Base-by-base conservation (phyloP, 1,140 invertebrate genomes). In the Orius insidiosus region DNA sequence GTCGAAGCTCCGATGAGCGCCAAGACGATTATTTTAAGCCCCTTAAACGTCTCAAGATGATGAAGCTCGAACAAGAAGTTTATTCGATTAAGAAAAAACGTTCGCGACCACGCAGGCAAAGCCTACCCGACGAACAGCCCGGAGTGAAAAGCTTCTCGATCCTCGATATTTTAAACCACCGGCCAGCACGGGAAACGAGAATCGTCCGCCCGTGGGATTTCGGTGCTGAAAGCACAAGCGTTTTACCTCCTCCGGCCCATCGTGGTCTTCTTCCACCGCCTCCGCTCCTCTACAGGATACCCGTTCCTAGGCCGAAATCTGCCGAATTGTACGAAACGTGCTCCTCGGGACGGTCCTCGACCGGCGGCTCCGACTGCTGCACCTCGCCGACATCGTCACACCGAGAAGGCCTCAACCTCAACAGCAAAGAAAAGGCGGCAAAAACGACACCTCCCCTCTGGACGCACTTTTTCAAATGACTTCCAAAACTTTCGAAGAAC, bases 391-490 rank as follows among this genome's bases (percentile, higher is more conserved):
- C 39, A 57, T 59, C 36, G 45, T 51, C 47, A 42, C 44, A 13
- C 51, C 34, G 31, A 49, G 36, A 36, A 41, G 30, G 47, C 55
- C 19, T n/a, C 45, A 19, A 3, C 36, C 46, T 47, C 59, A 38
- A 46, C 50, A n/a, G n/a, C n/a, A 53, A 50, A 33, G 56, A 46
- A 35, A 44, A 34, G 19, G 32, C 7, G 54, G 54, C 24, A 57
- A 59, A 14, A 43, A 36, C 19, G 40, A 50, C 42, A 44, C 51
- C 34, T 94, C 89, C 8, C 92, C 92, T 0, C 68, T 96, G 41
- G 92, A 96, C 57, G 90, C 90, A 0, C 73, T 96, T 2, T 93
- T 95, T 65, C 87, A 95, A 64, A 94, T 96, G 89, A 93, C 90
- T 44, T 92, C 83, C 65, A 95, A 95, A 66, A 92, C 89, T 18